These are phyloP conservation scores for Pemphigus obesinymphae DNA, from an alignment of 1,140 invertebrate genomes.

Conservation along the genomic window DNA sequence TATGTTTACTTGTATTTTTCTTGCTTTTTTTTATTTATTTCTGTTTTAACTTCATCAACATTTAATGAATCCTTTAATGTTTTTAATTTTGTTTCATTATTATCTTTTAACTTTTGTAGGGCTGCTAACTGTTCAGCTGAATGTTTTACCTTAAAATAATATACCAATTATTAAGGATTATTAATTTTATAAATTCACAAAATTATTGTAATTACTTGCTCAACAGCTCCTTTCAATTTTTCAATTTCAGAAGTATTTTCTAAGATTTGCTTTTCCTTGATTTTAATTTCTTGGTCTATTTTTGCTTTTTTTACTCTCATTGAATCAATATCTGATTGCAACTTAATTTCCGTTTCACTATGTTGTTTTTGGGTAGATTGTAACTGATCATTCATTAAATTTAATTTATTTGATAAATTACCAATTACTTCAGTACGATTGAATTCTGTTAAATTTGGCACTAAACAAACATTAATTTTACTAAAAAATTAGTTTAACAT, in stretches of 20 bases:
- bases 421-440: slow-evolving; percentile 14
- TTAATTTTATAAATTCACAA: background rate
- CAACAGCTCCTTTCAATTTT: slow-evolving; percentile 48
- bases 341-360: slow-evolving; percentile 49
- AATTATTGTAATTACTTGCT: slow-evolving; percentile 42
- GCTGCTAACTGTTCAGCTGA: slow-evolving; percentile 51
- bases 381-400: slow-evolving; percentile 41
- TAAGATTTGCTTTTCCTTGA: slow-evolving; percentile 52
- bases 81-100: slow-evolving; percentile 50
- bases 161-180: slow-evolving; percentile 9
- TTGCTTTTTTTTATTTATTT: slow-evolving; percentile 52
- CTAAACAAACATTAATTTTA: background rate
- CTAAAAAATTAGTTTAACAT: background rate
- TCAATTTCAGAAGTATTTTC: slow-evolving; percentile 51
- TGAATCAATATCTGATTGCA: slow-evolving; percentile 54
- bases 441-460: background rate
- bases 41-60: slow-evolving; percentile 53
- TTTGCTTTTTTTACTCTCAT: slow-evolving; percentile 52
- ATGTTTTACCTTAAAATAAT: slow-evolving; percentile 49
- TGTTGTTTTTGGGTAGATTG: slow-evolving; percentile 40
- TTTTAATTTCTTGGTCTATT: slow-evolving; percentile 52
- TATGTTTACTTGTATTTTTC: slow-evolving; percentile 44
- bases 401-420: slow-evolving; percentile 29
- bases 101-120: slow-evolving; percentile 50
- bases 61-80: slow-evolving; percentile 50